These are phyloP conservation scores for Montipora sp. DNA, from an alignment of 64 coral and sea anemone species.

Conservation along the genomic window DNA sequence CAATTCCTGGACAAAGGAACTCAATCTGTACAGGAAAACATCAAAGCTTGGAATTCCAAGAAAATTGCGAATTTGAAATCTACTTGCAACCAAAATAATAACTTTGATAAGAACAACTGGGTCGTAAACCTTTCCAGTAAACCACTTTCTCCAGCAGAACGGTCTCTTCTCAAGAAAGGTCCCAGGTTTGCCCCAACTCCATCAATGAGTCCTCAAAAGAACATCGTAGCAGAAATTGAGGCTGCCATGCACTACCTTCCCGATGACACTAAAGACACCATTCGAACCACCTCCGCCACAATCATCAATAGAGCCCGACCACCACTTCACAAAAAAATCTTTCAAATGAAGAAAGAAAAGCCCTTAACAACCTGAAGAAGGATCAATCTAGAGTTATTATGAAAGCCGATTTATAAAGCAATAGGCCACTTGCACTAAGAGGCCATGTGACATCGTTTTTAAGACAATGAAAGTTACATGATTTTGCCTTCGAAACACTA, in stretches of 20 bases:
- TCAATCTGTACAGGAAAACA: conserved; percentile 49
- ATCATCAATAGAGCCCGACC: not conserved
- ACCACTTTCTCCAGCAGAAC: conserved; percentile 1
- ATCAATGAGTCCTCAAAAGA: conserved; percentile 22
- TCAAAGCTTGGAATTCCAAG: conserved; percentile 30
- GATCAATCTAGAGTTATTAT: not conserved
- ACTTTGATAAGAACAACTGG: not conserved
- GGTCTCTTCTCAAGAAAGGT: conserved; percentile 17
- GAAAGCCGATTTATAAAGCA: conserved; percentile 49
- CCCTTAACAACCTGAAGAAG: conserved; percentile 38
- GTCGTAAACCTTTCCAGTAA: conserved; percentile 35
- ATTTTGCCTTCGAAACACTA: too few species aligned
- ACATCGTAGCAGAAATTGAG: conserved; percentile 46
- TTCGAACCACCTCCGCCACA: conserved; percentile 34
- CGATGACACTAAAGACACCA: not conserved
- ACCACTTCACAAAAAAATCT: conserved; percentile 24
- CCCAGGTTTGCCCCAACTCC: conserved; percentile 31
- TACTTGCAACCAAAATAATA: conserved; percentile 6
- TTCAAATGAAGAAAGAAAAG: conserved; percentile 34
- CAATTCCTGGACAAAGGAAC: conserved; percentile 34
- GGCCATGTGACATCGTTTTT: too few species aligned
- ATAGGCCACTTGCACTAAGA: too few species aligned
- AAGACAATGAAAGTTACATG: too few species aligned
- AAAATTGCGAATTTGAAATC: conserved; percentile 33
- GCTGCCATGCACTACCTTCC: conserved; percentile 1